A percentile compares a stretch with the other conserved stretches of the same genome.
phyloP scores from a whole-genome alignment of 2,797 vertebrate genomes.

The Mormyrops boulengeri region DNA sequence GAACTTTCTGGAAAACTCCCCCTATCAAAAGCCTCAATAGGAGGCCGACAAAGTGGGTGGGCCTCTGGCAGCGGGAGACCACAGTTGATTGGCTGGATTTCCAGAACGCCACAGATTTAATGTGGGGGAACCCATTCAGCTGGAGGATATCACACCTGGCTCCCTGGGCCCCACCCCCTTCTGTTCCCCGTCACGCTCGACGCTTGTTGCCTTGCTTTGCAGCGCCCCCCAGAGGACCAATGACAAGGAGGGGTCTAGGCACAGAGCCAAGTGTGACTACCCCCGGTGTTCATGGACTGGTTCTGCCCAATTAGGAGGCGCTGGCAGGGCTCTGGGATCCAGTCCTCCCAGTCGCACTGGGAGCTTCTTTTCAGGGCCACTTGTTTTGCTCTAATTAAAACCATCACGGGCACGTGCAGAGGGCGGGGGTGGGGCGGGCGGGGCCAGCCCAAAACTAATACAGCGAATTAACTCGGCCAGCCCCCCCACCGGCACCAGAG shows the following conservation, averaged over 20 bases:
- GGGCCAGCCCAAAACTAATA: constrained; percentile 38
- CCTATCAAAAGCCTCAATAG: background rate
- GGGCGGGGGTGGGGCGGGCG: background rate
- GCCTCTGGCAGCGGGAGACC: background rate
- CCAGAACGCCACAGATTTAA: background rate
- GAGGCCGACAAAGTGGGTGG: background rate
- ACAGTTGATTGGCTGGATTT: background rate
- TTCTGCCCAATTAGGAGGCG: constrained; percentile 65
- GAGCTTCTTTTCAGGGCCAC: constrained; percentile 53
- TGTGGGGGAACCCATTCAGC: background rate
- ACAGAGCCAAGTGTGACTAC: constrained; percentile 35
- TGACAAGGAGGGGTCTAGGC: background rate
- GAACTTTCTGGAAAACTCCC: background rate
- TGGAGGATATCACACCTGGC: background rate
- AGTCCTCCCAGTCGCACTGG: constrained; percentile 50
- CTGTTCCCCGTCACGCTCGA: background rate
- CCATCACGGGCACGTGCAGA: constrained; percentile 42
- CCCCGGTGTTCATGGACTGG: constrained; percentile 53
- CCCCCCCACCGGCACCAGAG: constrained; percentile 33
- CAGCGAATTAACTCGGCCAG: constrained; percentile 41
- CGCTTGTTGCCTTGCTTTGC: background rate
- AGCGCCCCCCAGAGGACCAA: background rate
- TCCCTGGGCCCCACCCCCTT: background rate
- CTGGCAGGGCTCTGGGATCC: constrained; percentile 37
- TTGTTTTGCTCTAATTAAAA: constrained; percentile 73